Evolutionary conservation across 2,797 vertebrate genomes (phyloP).

Genomic region (Serranus cabrilla): DNA sequence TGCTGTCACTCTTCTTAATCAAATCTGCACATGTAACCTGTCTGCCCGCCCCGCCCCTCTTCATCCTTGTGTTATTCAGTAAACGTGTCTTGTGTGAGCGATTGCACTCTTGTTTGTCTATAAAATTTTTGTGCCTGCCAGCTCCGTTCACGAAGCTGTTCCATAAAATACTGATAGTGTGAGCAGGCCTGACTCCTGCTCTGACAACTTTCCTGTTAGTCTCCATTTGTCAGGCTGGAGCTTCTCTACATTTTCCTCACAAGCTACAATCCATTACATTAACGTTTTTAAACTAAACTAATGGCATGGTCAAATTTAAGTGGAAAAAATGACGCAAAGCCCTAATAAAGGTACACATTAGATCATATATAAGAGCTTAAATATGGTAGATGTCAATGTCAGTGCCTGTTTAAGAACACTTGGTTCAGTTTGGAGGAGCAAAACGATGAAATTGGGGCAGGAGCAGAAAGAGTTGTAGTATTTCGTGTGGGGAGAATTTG

Average conservation of each 20-base stretch:
- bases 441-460: constrained; percentile 47
- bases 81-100: constrained; percentile 35
- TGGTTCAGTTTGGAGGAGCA: constrained; percentile 32
- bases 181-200: constrained; percentile 10
- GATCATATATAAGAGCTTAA: neutral
- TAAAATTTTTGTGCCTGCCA: constrained; percentile 43
- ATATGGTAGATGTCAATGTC: constrained; percentile 15
- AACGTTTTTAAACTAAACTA: constrained; percentile 13
- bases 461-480: constrained; percentile 4
- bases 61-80: constrained; percentile 29
- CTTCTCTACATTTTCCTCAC: constrained; percentile 14
- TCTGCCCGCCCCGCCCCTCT: neutral
- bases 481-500: constrained; percentile 29
- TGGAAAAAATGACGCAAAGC: neutral
- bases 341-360: neutral
- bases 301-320: neutral
- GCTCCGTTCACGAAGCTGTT: constrained; percentile 42
- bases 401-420: constrained; percentile 28
- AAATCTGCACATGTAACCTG: constrained; percentile 15
- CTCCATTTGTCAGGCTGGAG: constrained; percentile 36
- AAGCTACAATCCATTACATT: constrained; percentile 23
- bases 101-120: constrained; percentile 44
- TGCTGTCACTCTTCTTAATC: constrained; percentile 57
- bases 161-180: constrained; percentile 34
- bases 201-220: constrained; percentile 31